Evolutionary conservation across 2,797 vertebrate genomes (phyloP), one percentile per base, ranked within the genome.

Genomic region (Toxotes lorentzi): DNA sequence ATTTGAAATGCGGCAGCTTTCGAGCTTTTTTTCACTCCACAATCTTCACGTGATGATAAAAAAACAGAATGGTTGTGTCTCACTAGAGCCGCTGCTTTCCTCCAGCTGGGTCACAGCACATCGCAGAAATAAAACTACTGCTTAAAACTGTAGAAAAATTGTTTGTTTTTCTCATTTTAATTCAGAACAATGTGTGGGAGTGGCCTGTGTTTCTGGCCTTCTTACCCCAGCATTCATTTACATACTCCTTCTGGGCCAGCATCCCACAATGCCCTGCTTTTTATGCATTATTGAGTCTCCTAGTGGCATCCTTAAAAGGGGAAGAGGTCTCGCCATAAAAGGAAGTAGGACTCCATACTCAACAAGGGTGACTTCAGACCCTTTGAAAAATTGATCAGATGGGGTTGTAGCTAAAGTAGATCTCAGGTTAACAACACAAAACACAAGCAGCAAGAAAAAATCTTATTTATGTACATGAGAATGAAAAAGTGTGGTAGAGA

Each of bases 331-430:
- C n/a, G 35, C 73, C 79, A 72, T 80, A 74, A 89, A 82, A 83
- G 65, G 90, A 90, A 90, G 70, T 68, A 64, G 76, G 80, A 74
- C 83, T 86, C 66, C 57, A 72, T 61, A 59, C 79, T 89, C 78
- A 79, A 70, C 73, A 63, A 61, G 81, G 76, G 43, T 48, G 64
- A 88, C 90, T 93, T 94, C 89, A 94, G 92, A 93, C 32, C 64
- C 59, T 87, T 80, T 92, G 86, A 93, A 94, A 92, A 86, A 93
- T 91, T 77, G 82, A 93, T 92, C 85, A 88, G 85, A 63, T 85
- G 79, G 62, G 74, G 61, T 82, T 74, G 82, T 83, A 75, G 62
- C 76, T 86, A 38, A 71, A 81, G 82, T 67, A 72, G 70, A 78
- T 84, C 74, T 85, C 76, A 45, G 59, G 30, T 65, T 62, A 65